A percentile compares a stretch with the other conserved stretches of the same genome.
phyloP scores from a whole-genome alignment of 2,113 vertebrate species.

The Bubo scandiacus region DNA sequence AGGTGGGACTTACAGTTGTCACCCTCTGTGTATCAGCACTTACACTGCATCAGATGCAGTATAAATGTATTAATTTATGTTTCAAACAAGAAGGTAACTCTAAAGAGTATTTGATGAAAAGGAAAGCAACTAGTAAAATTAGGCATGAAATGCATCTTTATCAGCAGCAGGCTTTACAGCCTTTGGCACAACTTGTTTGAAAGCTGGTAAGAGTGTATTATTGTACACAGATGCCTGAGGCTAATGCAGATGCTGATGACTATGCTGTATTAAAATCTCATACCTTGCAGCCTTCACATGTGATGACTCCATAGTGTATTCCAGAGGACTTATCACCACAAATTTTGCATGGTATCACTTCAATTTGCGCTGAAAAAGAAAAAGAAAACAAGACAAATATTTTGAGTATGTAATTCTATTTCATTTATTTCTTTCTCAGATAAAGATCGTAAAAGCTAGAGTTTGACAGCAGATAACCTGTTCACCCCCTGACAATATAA shows the following conservation, averaged over 20 bases:
- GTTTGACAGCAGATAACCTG: not conserved
- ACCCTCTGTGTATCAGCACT: not conserved
- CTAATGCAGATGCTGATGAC: not conserved
- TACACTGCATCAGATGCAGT: not conserved
- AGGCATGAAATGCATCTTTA: not conserved
- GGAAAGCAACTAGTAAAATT: not conserved
- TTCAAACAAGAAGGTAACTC: conserved; percentile 10
- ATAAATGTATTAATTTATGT: not conserved
- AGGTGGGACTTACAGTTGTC: not conserved
- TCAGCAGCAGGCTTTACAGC: not conserved
- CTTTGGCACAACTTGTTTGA: not conserved
- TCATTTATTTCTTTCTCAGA: not conserved
- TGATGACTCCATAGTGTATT: conserved; percentile 99
- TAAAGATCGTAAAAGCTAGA: not conserved
- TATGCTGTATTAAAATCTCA: conserved; percentile 11
- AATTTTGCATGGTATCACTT: conserved; percentile 99
- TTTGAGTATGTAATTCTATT: conserved; percentile 11
- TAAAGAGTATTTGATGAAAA: conserved; percentile 2
- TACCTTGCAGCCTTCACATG: conserved; percentile 99
- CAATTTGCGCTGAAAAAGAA: conserved; percentile 95
- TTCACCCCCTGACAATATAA: not conserved
- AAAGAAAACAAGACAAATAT: conserved; percentile 53
- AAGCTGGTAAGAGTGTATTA: not conserved
- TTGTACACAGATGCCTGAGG: not conserved
- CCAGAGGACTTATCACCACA: conserved; percentile 99